Evolutionary conservation across 2,888 invertebrate genomes (phyloP).

Genomic region (Tetragonula carbonaria): DNA sequence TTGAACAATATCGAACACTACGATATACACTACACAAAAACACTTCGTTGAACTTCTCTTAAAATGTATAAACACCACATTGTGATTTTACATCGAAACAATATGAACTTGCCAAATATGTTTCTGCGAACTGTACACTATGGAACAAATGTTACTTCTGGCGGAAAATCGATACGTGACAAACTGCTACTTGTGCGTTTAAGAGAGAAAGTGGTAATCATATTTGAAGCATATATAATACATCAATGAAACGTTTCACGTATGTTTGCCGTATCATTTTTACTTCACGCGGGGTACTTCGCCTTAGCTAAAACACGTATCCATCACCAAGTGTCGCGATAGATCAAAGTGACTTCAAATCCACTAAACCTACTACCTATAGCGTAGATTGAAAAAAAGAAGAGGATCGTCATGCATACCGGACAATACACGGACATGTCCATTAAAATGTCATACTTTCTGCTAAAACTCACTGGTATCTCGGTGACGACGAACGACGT

Average conservation of each 20-base stretch:
- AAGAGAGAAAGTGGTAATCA: too few relatives aligned
- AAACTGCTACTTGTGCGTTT: not conserved
- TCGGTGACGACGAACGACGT: slow-evolving; percentile 45
- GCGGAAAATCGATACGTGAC: not conserved
- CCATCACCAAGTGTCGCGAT: not conserved
- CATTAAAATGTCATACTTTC: slow-evolving; percentile 51
- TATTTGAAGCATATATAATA: not conserved
- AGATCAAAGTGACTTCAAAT: not conserved
- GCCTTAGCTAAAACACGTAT: too few relatives aligned
- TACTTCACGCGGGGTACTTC: not conserved
- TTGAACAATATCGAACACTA: too few relatives aligned
- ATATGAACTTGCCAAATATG: too few relatives aligned
- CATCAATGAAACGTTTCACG: not conserved
- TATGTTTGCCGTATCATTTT: not conserved
- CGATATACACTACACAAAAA: too few relatives aligned
- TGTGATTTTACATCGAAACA: too few relatives aligned
- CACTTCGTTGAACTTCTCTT: too few relatives aligned
- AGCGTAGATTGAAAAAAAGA: not conserved
- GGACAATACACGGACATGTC: slow-evolving; percentile 38
- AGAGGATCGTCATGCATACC: not conserved
- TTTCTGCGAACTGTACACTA: not conserved
- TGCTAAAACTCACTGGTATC: slow-evolving; percentile 61
- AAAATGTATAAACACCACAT: too few relatives aligned
- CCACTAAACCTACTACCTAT: too few relatives aligned
- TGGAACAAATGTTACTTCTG: not conserved